These are phyloP conservation scores for Euwallacea fornicatus DNA, from an alignment of 1,140 invertebrate genomes.

Conservation along the genomic window DNA sequence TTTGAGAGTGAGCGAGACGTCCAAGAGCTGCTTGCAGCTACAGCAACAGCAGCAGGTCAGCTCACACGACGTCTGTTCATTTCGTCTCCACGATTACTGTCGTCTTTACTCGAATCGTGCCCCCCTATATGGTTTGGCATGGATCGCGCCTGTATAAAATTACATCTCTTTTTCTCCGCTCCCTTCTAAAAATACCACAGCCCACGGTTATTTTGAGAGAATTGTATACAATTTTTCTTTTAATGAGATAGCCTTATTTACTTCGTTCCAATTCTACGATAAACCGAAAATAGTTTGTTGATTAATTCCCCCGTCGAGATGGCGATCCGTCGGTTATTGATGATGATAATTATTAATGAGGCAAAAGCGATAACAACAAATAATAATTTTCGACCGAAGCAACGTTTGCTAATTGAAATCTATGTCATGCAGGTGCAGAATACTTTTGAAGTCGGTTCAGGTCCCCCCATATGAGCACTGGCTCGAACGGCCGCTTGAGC, in stretches of 20 bases:
- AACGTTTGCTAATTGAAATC: background rate
- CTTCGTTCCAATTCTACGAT: conserved; percentile 33
- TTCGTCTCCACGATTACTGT: conserved; percentile 41
- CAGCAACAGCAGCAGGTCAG: conserved; percentile 19
- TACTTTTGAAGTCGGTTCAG: background rate
- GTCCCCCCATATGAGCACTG: background rate
- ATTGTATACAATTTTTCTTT: conserved; percentile 50
- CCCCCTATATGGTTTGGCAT: conserved; percentile 55
- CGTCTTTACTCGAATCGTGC: conserved; percentile 44
- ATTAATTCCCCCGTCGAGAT: conserved; percentile 15
- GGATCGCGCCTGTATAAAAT: conserved; percentile 53
- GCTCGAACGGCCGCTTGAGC: conserved; percentile 7
- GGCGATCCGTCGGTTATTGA: background rate
- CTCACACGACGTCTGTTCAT: conserved; percentile 26
- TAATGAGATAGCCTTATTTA: conserved; percentile 41
- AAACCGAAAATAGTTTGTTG: conserved; percentile 25
- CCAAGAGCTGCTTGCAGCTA: conserved; percentile 11
- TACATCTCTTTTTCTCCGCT: conserved; percentile 54
- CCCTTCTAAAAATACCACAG: conserved; percentile 52
- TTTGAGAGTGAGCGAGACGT: conserved; percentile 16
- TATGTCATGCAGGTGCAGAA: background rate
- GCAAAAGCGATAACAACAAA: conserved; percentile 3
- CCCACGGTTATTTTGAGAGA: conserved; percentile 52
- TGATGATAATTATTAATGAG: background rate
- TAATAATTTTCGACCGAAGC: background rate